Evolutionary conservation across 2,888 invertebrate species (phyloP).

Genomic region (Platerodrilus igneus): DNA sequence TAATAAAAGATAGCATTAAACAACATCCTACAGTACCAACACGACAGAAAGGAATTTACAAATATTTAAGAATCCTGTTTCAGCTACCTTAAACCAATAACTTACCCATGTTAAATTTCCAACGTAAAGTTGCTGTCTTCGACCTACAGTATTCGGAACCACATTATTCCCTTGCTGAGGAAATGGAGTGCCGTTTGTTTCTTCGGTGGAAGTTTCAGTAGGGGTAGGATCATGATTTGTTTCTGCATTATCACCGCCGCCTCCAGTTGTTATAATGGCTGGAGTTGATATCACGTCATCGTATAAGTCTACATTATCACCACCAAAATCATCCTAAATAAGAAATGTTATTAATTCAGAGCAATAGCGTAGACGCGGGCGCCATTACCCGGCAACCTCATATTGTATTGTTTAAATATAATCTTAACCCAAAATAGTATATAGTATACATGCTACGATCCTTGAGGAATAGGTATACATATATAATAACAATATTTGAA

Average conservation of each 20-base stretch:
- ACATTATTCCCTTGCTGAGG: constrained; percentile 66
- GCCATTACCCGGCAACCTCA: not conserved
- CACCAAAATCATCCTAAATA: constrained; percentile 72
- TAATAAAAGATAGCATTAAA: not conserved
- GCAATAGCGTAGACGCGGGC: constrained; percentile 12
- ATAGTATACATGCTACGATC: not conserved
- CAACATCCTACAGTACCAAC: not conserved
- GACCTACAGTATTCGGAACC: constrained; percentile 64
- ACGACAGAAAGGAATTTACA: constrained; percentile 44
- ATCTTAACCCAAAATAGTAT: not conserved
- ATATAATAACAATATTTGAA: constrained; percentile 1
- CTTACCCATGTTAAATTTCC: constrained; percentile 98
- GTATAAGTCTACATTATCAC: constrained; percentile 88
- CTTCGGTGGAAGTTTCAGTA: constrained; percentile 55
- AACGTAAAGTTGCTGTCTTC: constrained; percentile 89
- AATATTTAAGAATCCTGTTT: constrained; percentile 3
- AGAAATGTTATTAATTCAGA: constrained; percentile 3
- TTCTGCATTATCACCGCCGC: constrained; percentile 56
- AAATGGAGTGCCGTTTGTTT: constrained; percentile 68
- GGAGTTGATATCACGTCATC: constrained; percentile 91
- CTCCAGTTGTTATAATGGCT: constrained; percentile 53
- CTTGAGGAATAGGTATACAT: not conserved
- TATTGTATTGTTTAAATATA: not conserved
- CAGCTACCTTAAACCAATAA: constrained; percentile 16
- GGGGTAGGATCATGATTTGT: constrained; percentile 55